phyloP scores from a whole-genome alignment of 2,113 vertebrate genomes.

The Heliornis fulica region DNA sequence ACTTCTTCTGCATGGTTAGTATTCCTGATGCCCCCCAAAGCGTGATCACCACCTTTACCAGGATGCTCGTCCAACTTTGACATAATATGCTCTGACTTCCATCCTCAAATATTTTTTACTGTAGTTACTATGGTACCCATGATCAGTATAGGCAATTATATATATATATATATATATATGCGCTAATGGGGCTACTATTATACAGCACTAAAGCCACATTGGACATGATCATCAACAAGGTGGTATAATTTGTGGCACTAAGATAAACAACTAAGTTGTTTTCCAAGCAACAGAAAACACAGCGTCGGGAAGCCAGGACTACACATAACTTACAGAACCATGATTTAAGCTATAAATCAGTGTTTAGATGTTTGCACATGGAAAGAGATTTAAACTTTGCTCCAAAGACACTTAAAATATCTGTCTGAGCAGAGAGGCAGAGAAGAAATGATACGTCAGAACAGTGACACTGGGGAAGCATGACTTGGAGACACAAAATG shows the following conservation, averaged over 20 bases:
- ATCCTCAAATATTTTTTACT: background rate
- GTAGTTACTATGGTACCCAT: background rate
- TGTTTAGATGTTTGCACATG: background rate
- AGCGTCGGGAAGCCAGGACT: background rate
- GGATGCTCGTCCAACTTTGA: background rate
- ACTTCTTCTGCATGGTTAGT: background rate
- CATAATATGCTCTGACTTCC: background rate
- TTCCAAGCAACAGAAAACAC: background rate
- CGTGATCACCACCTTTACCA: background rate
- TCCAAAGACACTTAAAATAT: background rate
- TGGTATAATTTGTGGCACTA: background rate
- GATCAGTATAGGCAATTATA: background rate
- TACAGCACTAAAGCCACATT: background rate
- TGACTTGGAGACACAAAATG: background rate
- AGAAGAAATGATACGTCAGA: background rate
- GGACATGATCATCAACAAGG: background rate
- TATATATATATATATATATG: too few species aligned
- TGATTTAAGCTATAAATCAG: background rate
- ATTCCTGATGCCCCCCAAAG: background rate
- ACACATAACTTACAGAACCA: background rate
- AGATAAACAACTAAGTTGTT: background rate
- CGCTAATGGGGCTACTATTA: accelerated
- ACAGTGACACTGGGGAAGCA: background rate
- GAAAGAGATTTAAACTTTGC: background rate
- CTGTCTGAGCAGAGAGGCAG: background rate